Percentiles rank a stretch among this genome's conserved stretches.
These are phyloP conservation scores for Cyprinodon tularosa DNA, from an alignment of 2,113 vertebrate species.

Conservation along the genomic window DNA sequence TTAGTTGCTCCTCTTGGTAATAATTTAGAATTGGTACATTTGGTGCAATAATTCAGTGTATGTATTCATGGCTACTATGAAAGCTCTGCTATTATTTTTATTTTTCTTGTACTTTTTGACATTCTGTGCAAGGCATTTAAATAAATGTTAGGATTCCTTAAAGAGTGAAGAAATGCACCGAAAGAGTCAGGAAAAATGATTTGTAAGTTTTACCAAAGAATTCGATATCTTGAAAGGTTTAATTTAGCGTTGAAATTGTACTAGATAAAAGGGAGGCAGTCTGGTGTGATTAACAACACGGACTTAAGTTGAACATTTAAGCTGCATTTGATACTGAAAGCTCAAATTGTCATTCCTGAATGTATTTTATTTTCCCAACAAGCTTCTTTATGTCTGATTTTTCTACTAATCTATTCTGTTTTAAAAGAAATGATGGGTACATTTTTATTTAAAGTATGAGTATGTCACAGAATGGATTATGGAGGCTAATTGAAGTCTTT, in stretches of 20 bases:
- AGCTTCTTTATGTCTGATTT: background rate
- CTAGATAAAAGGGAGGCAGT: constrained; percentile 10
- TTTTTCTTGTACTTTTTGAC: constrained; percentile 61
- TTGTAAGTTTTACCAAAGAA: constrained; percentile 76
- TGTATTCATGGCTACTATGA: constrained; percentile 48
- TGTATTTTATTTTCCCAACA: background rate
- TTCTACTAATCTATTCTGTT: background rate
- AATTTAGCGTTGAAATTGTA: constrained; percentile 12
- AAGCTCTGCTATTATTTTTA: constrained; percentile 64
- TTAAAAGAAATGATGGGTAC: too few species aligned
- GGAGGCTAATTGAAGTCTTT: background rate
- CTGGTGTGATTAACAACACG: constrained; percentile 18
- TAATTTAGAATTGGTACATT: constrained; percentile 27
- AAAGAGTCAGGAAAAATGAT: constrained; percentile 23
- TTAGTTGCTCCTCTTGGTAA: constrained; percentile 4
- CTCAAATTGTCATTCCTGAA: background rate
- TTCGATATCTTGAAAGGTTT: constrained; percentile 25
- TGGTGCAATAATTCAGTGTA: constrained; percentile 68
- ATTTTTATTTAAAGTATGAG: background rate
- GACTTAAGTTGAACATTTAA: background rate
- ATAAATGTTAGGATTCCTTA: constrained; percentile 32
- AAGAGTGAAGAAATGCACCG: constrained; percentile 20
- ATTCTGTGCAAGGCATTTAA: constrained; percentile 47
- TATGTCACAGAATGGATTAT: background rate
- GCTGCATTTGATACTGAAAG: background rate